These are phyloP conservation scores for Gallinago stenura DNA, from an alignment of 2,797 vertebrate genomes.

Conservation along the genomic window DNA sequence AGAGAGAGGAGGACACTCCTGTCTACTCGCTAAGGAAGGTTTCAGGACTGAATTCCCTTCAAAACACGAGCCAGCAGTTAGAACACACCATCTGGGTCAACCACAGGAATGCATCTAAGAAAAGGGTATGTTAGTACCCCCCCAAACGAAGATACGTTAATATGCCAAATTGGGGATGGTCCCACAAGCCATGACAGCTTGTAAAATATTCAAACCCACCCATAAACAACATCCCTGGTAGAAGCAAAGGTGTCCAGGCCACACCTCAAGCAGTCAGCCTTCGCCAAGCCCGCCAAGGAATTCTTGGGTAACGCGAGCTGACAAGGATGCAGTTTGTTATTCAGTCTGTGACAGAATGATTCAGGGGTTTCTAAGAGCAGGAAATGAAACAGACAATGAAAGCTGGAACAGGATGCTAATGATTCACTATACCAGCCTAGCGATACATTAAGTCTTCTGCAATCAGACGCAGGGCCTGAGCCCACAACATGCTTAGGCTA, in stretches of 20 bases:
- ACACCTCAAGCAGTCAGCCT: background rate
- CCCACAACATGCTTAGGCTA: constrained; percentile 32
- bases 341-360: constrained; percentile 66
- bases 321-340: constrained; percentile 61
- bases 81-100: constrained; percentile 5
- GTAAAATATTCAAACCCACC: background rate
- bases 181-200: background rate
- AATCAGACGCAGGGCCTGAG: background rate
- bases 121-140: background rate
- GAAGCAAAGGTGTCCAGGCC: constrained; percentile 8
- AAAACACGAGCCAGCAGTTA: background rate
- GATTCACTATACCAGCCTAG: constrained; percentile 70
- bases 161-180: background rate
- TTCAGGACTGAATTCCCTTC: background rate
- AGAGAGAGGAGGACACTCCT: constrained; percentile 22
- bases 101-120: constrained; percentile 34
- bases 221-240: background rate
- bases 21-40: background rate
- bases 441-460: constrained; percentile 65
- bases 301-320: constrained; percentile 49
- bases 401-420: constrained; percentile 72
- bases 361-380: constrained; percentile 72
- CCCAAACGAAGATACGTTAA: background rate
- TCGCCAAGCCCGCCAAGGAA: constrained; percentile 26
- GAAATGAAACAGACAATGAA: constrained; percentile 74